Base-by-base conservation (phyloP, 2,797 vertebrate genomes). In the Parauchenoglanis punctatus region DNA sequence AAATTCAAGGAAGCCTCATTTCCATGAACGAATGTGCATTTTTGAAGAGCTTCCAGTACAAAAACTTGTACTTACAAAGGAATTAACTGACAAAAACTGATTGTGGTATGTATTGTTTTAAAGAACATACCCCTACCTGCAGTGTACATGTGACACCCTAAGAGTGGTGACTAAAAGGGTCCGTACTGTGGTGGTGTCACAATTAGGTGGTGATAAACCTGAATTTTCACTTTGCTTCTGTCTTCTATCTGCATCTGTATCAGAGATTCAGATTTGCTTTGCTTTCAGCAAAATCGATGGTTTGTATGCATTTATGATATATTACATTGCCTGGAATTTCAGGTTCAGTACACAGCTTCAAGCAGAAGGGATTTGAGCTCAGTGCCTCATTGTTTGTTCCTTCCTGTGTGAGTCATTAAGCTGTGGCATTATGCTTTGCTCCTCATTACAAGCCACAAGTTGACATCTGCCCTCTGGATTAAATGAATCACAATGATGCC, bases 381-480 rank as follows among this genome's bases (percentile, higher is more conserved):
- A 23, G 82, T 84, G 49, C 68, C 78, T 91, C 91, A 93, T 93
- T 94, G 93, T 95, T 93, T 92, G 89, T 81, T 90, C 86, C 92
- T 94, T 95, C 94, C 95, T 93, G 91, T 91, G 84, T 94, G 94
- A 94, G 90, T 94, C 92, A 91, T 73, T 46, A 89, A 90, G 72
- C 65, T 68, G 73, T 83, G 76, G 93, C 92, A 93, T 94, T 95
- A 94, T 94, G 90, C 88, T 89, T 86, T 90, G 85, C 92, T 94
- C 91, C 88, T 92, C 92, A 91, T 94, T 91, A 93, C 88, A 68
- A 23, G 7, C 86, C 73, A 83, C 86, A 35, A 93, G 93, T 92
- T 94, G 93, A 95, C 93, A 94, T 91, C 88, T 89, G 94, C 88
- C 91, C 95, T 94, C 94, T 93, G 93, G 90, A 90, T 90, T 67